phyloP scores from a whole-genome alignment of 2,113 vertebrate genomes.

The Halcyon senegalensis region DNA sequence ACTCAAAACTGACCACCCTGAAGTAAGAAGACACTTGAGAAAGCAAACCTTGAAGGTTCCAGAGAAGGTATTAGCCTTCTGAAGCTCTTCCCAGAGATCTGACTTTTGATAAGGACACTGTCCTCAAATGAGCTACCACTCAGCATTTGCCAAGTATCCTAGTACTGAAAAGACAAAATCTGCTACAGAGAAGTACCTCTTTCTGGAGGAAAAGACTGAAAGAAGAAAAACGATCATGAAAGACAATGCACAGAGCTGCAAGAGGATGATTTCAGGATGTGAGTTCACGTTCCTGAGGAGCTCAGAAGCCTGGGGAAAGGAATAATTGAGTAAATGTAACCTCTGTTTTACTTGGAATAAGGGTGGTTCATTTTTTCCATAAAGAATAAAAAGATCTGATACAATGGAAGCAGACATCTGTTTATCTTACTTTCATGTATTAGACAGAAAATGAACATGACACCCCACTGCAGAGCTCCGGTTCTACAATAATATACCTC shows the following conservation, averaged over 20 bases:
- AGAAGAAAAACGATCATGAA: neutral
- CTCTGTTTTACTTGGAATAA: neutral
- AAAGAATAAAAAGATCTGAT: neutral
- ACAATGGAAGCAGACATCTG: neutral
- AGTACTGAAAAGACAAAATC: neutral
- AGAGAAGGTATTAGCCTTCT: neutral
- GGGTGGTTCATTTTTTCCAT: neutral
- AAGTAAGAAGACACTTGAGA: neutral
- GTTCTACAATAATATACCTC: neutral
- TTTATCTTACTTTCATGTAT: neutral
- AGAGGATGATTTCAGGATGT: neutral
- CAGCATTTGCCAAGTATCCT: neutral
- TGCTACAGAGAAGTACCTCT: neutral
- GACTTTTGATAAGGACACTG: neutral
- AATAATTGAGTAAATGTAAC: neutral
- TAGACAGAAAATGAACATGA: neutral
- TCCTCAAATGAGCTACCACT: neutral
- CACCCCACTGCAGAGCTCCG: neutral
- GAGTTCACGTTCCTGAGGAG: neutral
- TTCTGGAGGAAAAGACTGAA: neutral
- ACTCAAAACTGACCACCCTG: neutral
- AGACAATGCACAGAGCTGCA: neutral
- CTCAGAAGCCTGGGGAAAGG: neutral
- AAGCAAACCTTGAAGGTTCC: neutral
- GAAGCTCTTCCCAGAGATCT: neutral